A percentile compares a stretch with the other conserved stretches of the same genome.
Conservation (phyloP, 2,797 vertebrate species). For the Coluber constrictor region DNA sequence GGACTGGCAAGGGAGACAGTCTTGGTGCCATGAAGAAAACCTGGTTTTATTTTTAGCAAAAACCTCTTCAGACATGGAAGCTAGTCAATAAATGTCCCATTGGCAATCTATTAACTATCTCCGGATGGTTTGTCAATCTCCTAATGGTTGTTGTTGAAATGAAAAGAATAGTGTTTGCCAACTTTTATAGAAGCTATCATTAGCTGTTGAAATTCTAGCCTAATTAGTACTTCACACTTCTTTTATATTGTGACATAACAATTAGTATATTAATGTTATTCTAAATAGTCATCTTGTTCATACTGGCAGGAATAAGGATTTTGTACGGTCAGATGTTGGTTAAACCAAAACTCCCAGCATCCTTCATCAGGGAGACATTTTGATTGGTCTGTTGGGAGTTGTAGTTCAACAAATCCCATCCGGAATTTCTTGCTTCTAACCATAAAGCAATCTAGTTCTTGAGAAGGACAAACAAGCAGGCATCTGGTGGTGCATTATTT, state of each 20-base stretch:
- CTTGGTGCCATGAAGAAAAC: conserved; percentile 61
- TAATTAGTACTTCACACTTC: not conserved
- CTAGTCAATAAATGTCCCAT: conserved; percentile 67
- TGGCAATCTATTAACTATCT: conserved; percentile 66
- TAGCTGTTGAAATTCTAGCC: not conserved
- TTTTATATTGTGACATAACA: not conserved
- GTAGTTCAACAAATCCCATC: not conserved
- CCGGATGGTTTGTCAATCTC: conserved; percentile 44
- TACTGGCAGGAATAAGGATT: not conserved
- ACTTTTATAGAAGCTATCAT: not conserved
- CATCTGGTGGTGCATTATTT: not conserved
- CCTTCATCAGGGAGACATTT: not conserved
- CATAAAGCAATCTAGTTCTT: not conserved
- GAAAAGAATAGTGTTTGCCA: not conserved
- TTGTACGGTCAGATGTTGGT: not conserved
- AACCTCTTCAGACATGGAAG: conserved; percentile 65
- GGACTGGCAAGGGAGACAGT: conserved; percentile 40
- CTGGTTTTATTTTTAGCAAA: conserved; percentile 72
- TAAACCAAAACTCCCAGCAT: not conserved
- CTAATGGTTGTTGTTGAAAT: conserved; percentile 59
- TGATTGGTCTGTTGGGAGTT: not conserved
- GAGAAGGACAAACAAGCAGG: not conserved
- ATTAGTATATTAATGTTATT: not conserved
- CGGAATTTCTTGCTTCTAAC: not conserved
- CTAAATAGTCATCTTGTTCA: not conserved